These are phyloP conservation scores for Bufotes viridis DNA, from an alignment of 2,797 vertebrate species.

Conservation along the genomic window DNA sequence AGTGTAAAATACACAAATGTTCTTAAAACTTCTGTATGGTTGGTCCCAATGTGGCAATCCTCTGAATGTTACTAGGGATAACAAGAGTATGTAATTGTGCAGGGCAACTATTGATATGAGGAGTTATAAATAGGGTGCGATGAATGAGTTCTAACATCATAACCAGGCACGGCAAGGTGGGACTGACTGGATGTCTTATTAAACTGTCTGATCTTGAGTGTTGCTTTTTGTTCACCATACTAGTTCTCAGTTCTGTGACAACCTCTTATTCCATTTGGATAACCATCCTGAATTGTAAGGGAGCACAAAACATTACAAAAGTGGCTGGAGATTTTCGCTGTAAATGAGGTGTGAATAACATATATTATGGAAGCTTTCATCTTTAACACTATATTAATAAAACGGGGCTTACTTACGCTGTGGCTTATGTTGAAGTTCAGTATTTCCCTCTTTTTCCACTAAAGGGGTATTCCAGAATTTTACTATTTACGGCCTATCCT, in stretches of 20 bases:
- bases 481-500: too few species aligned
- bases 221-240: not conserved
- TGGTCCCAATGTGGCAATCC: not conserved
- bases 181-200: not conserved
- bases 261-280: not conserved
- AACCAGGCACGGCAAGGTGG: not conserved
- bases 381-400: too few species aligned
- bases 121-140: not conserved
- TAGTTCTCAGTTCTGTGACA: not conserved
- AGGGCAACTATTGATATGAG: not conserved
- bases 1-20: not conserved
- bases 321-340: not conserved
- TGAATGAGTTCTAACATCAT: not conserved
- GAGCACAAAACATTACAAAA: not conserved
- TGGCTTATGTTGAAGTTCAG: too few species aligned
- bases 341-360: not conserved
- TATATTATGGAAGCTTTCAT: too few species aligned
- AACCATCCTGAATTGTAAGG: not conserved
- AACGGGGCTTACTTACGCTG: too few species aligned
- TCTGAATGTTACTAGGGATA: not conserved
- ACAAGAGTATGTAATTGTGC: not conserved
- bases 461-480: too few species aligned
- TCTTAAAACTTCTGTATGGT: not conserved
- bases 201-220: conserved; percentile 1
- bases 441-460: too few species aligned